Evolutionary conservation across 2,888 invertebrate species (phyloP).

Genomic region (Drosophila macrospina): DNA sequence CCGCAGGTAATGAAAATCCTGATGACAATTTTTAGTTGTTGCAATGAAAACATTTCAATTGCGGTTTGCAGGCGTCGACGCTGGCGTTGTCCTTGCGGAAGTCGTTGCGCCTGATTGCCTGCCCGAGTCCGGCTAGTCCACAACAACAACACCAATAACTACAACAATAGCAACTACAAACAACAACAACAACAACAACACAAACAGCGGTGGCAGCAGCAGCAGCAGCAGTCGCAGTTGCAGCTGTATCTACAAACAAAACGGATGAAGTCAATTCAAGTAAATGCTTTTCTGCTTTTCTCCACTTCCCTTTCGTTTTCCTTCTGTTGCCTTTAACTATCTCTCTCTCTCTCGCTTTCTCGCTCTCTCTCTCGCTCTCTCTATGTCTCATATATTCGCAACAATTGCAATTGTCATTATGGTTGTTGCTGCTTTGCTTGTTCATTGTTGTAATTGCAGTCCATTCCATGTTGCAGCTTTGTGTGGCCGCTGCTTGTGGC

Average conservation of each 20-base stretch:
- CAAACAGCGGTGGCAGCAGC: too few species aligned
- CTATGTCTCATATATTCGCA: slow-evolving; percentile 28
- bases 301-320: slow-evolving; percentile 49
- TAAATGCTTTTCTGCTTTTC: slow-evolving; percentile 68
- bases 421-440: slow-evolving; percentile 43
- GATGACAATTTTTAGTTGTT: slow-evolving; percentile 81
- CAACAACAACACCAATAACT: slow-evolving; percentile 22
- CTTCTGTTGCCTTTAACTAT: not conserved
- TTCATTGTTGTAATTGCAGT: slow-evolving; percentile 59
- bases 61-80: slow-evolving; percentile 70
- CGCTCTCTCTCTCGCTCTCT: not conserved
- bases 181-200: slow-evolving; percentile 15
- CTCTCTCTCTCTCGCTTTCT: slow-evolving; percentile 5
- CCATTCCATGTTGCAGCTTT: slow-evolving; percentile 52
- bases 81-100: slow-evolving; percentile 59
- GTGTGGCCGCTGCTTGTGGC: slow-evolving; percentile 51
- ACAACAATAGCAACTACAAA: slow-evolving; percentile 1
- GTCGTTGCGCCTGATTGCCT: slow-evolving; percentile 74
- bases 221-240: slow-evolving; percentile 21
- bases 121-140: slow-evolving; percentile 23
- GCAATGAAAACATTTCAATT: slow-evolving; percentile 82
- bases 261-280: slow-evolving; percentile 80
- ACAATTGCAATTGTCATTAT: slow-evolving; percentile 63
- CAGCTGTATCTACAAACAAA: slow-evolving; percentile 45
- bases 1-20: slow-evolving; percentile 81